Evolutionary conservation across 1,140 invertebrate species (phyloP).

Genomic region (Tenebrio molitor): DNA sequence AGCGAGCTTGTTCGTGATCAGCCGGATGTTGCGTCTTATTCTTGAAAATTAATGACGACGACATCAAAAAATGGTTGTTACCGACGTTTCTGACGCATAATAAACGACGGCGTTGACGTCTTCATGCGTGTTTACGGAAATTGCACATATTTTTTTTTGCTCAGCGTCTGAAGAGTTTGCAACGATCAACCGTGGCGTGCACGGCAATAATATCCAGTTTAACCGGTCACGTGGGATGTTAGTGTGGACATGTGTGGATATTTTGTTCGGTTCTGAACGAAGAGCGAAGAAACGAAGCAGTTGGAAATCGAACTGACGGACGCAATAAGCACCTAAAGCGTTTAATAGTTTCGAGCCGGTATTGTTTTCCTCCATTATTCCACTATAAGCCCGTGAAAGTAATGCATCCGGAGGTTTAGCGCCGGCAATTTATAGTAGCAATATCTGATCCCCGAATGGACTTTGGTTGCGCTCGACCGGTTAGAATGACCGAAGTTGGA

Average conservation of each 20-base stretch:
- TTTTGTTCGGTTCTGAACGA: no score
- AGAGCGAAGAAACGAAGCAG: no score
- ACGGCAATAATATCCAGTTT: no score
- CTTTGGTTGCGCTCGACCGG: conserved; percentile 54
- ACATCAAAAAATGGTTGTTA: conserved; percentile 12
- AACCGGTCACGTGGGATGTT: no score
- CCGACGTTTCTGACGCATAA: background rate
- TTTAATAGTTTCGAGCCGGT: conserved; percentile 30
- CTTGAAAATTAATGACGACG: conserved; percentile 8
- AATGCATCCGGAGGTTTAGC: conserved; percentile 55
- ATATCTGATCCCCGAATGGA: conserved; percentile 55
- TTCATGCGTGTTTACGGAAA: conserved; percentile 10
- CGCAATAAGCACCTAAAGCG: conserved; percentile 12
- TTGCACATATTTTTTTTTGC: conserved; percentile 8
- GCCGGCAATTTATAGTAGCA: conserved; percentile 49
- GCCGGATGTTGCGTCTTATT: conserved; percentile 16
- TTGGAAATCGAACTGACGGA: background rate
- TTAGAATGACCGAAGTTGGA: conserved; percentile 52
- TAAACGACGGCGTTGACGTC: conserved; percentile 8
- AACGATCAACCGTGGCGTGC: no score
- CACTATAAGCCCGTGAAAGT: conserved; percentile 50
- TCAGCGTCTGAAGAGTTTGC: no score
- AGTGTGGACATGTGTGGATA: no score
- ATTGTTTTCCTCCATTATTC: conserved; percentile 22
- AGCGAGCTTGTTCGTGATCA: conserved; percentile 15